Evolutionary conservation across 2,888 invertebrate species (phyloP).

Genomic region (Bhutanitis thaidina): DNA sequence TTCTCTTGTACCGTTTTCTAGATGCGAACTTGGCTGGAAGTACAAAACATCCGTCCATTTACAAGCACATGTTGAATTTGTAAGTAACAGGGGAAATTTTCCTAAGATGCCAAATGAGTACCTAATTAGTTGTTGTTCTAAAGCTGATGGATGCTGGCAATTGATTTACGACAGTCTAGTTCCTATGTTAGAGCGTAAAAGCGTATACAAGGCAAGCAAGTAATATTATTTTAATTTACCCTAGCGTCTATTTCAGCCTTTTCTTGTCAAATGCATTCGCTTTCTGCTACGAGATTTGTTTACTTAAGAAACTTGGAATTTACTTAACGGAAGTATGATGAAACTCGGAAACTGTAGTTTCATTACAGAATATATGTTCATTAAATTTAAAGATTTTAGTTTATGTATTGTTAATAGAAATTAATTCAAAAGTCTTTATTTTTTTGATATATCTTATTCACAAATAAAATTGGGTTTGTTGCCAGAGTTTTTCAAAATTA

Average conservation of each 20-base stretch:
- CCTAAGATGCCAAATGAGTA: slow-evolving; percentile 8
- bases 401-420: no score
- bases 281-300: slow-evolving; percentile 11
- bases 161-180: slow-evolving; percentile 2
- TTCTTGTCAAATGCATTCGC: background rate
- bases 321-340: background rate
- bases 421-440: no score
- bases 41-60: slow-evolving; percentile 36
- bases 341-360: no score
- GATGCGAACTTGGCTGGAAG: slow-evolving; percentile 37
- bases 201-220: background rate
- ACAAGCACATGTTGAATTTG: slow-evolving; percentile 45
- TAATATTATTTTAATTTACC: background rate
- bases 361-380: no score
- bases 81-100: slow-evolving; percentile 40
- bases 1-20: slow-evolving; percentile 31
- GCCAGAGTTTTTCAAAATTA: no score
- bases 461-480: no score
- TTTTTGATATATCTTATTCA: no score
- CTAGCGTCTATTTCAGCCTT: background rate
- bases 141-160: background rate
- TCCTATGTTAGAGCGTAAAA: slow-evolving; percentile 1
- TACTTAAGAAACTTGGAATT: background rate
- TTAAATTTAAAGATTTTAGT: no score
- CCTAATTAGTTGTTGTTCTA: background rate